Evolutionary conservation across 2,888 invertebrate species (phyloP), one percentile per base, ranked within the genome.

Genomic region (Morpho helenor): DNA sequence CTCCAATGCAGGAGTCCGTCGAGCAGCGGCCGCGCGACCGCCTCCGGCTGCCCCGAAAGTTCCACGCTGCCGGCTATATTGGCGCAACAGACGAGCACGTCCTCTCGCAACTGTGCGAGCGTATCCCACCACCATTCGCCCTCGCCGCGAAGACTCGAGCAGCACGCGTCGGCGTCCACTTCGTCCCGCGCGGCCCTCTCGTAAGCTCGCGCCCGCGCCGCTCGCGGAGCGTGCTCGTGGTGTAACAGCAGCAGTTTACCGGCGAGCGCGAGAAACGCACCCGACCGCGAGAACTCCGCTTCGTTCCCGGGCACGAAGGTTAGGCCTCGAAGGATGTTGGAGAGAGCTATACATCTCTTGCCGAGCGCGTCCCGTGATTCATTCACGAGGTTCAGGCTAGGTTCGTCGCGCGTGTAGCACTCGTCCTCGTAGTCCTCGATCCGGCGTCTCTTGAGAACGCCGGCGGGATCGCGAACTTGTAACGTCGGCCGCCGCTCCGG

Each of bases 241-340:
- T 98, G 96, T 66, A 99, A 92, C 70, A 98, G 91, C 70, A 99
- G 89, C 71, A 99, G 90, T 80, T 97, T 96, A 65, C 99, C 99
- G 52, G 99, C 93, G 49, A 99, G 92, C 73, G 96, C 95, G 66
- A 99, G 93, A 82, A 99, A 96, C 53, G 96, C 95, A 45, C 95
- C 93, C 76, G 96, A 97, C 77, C 95, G 95, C 56, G 97, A 95
- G 85, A 98, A 95, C 80, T 97, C 97, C 23, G 92, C 91, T 83
- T 99, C 99, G 88, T 99, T 99, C 70, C 98, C 98, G 60, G 99
- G 98, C 79, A 99, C 96, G 91, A 99, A 99, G 3, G 99, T 98
- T 75, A 99, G 93, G 79, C 98, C 99, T 73, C 99, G 94, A 70
- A 99, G 92, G 75, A 99, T 97, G 84, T 98, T 99, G 57, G 99